Percentiles rank a stretch among this genome's conserved stretches.
phyloP scores from a whole-genome alignment of 2,797 vertebrate species.

The Semotilus atromaculatus region DNA sequence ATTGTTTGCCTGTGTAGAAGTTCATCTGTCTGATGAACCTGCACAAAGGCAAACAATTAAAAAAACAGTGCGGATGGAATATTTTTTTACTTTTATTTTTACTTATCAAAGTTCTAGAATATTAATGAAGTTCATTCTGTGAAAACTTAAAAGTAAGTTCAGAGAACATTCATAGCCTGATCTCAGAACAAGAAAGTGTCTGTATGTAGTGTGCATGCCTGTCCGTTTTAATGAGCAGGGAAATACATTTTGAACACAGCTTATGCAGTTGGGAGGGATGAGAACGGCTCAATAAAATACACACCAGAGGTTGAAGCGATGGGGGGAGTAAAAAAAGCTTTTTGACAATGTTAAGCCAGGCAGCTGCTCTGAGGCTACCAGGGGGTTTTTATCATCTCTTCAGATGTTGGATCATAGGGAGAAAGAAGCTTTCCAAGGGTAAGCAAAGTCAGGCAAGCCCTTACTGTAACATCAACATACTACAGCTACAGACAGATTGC shows the following conservation, averaged over 20 bases:
- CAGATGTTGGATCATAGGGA: constrained; percentile 85
- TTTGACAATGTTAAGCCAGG: constrained; percentile 87
- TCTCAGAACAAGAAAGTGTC: constrained; percentile 68
- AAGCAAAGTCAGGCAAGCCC: constrained; percentile 81
- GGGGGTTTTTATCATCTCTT: constrained; percentile 84
- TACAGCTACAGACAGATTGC: constrained; percentile 60
- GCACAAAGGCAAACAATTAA: too few species aligned
- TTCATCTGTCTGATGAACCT: not conserved
- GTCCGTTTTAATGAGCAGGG: constrained; percentile 79
- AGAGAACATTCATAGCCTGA: constrained; percentile 37
- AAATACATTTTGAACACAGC: constrained; percentile 84
- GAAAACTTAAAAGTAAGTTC: constrained; percentile 32
- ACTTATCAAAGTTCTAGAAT: constrained; percentile 7
- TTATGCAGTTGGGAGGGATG: constrained; percentile 80
- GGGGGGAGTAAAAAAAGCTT: constrained; percentile 82
- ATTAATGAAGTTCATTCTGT: constrained; percentile 20
- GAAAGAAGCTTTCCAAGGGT: constrained; percentile 83
- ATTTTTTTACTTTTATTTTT: not conserved
- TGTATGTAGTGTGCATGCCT: constrained; percentile 73
- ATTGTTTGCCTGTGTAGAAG: not conserved
- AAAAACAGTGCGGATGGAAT: not conserved
- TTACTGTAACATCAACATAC: constrained; percentile 77
- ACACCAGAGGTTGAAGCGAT: constrained; percentile 83
- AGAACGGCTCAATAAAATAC: constrained; percentile 88
- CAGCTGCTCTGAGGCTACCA: constrained; percentile 83